phyloP scores from a whole-genome alignment of 2,797 vertebrate species.

The Uromys caudimaculatus region DNA sequence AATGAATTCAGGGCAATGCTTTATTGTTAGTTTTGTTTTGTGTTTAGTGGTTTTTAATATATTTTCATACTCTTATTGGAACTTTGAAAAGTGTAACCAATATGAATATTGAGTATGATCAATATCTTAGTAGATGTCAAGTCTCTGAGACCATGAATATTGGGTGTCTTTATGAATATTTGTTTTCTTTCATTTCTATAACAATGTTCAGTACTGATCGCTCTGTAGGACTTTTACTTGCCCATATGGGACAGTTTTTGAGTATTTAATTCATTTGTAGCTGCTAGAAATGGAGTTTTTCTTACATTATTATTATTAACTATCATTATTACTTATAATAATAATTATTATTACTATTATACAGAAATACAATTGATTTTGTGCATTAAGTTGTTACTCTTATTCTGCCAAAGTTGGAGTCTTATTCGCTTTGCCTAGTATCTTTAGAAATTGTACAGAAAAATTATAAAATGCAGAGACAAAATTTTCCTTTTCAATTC shows the following conservation, averaged over 20 bases:
- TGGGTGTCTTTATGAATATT: no score
- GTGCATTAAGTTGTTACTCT: neutral
- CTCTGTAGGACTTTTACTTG: neutral
- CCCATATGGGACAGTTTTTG: neutral
- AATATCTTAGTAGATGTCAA: neutral
- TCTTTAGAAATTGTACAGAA: neutral
- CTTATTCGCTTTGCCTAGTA: neutral
- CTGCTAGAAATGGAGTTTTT: neutral
- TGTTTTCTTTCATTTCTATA: neutral
- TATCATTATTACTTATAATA: no score
- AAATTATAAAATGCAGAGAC: neutral
- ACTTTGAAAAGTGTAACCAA: neutral
- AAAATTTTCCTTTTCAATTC: neutral
- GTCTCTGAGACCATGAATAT: neutral
- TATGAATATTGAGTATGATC: neutral
- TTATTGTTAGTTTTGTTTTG: neutral
- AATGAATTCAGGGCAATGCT: neutral
- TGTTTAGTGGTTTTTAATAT: neutral
- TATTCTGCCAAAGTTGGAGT: neutral
- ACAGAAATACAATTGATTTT: neutral
- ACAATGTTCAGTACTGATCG: neutral
- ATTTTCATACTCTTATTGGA: neutral
- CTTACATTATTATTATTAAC: neutral
- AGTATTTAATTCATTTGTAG: neutral
- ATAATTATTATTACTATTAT: no score